These are phyloP conservation scores for Galeopsomyia nigrocyanea DNA, from an alignment of 2,888 invertebrate genomes.

Conservation along the genomic window DNA sequence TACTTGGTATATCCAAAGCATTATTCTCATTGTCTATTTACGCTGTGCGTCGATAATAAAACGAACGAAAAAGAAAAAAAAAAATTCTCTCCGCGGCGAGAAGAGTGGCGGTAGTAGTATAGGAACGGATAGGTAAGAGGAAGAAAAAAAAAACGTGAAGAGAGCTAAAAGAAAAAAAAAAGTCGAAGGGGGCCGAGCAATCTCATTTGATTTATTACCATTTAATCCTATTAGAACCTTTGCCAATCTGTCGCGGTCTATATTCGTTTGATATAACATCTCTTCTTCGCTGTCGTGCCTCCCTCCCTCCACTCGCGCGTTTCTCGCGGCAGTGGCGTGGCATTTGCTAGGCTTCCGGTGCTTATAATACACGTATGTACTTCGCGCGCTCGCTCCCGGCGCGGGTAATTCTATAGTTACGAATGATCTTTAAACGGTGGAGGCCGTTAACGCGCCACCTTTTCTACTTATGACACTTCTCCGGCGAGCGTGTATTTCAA, in stretches of 20 bases:
- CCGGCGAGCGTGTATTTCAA: slow-evolving; percentile 3
- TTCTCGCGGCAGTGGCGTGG: slow-evolving; percentile 9
- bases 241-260: slow-evolving; percentile 46
- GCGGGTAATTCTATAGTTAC: slow-evolving; percentile 41
- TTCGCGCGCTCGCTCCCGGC: slow-evolving; percentile 7
- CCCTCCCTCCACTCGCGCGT: neutral
- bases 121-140: neutral
- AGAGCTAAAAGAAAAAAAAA: slow-evolving; percentile 9
- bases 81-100: neutral
- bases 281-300: slow-evolving; percentile 4
- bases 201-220: slow-evolving; percentile 48
- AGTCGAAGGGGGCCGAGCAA: slow-evolving; percentile 34
- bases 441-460: slow-evolving; percentile 7
- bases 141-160: too few species aligned
- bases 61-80: slow-evolving; percentile 6
- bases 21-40: neutral
- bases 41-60: slow-evolving; percentile 7
- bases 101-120: neutral
- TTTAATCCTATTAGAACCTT: slow-evolving; percentile 46
- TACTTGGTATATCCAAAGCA: too few species aligned
- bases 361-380: slow-evolving; percentile 29
- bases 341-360: slow-evolving; percentile 42
- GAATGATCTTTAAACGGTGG: slow-evolving; percentile 35
- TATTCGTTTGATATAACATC: slow-evolving; percentile 47
- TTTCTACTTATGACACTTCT: slow-evolving; percentile 34